Base-by-base conservation (phyloP, 1,140 invertebrate genomes). In the Popillia japonica region DNA sequence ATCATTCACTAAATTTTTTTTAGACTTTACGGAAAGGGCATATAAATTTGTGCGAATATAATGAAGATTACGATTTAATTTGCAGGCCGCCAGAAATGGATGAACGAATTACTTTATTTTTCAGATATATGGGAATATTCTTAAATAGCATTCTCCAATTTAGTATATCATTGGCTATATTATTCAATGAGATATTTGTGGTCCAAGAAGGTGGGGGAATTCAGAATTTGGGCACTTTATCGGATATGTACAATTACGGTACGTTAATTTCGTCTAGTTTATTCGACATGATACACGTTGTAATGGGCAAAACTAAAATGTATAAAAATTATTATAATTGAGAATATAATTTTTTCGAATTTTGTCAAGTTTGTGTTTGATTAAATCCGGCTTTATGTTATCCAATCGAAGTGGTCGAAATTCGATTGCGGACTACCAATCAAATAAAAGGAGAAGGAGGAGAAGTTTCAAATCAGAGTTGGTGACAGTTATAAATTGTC, bases 201-300 rank as follows among this genome's bases (percentile, higher is more conserved):
- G 34, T 22, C n/a, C 9, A 74, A 11, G 11, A 34, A 22, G 41
- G 41, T 0, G 72, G 27, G 0, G 72, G 34, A 8, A 40, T 74
- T 6, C 17, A 42, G n/a, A 74, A 74, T 42, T 74, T 74, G 40
- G 7, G 40, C 17, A 8, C 3, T 17, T 40, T 74, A 34, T 74
- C 72, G 0, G 72, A 74, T 74, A 74, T 74, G 72, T 74, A 74
- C 9, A 74, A 74, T 74, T 74, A 74, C 6, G 72, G 72, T n/a
- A 74, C 40, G 1, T 40, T 74, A 40, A 74, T 74, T 41, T 41
- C 72, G 0, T 41, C 40, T 0, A 20, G 14, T n/a, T 74, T 74
- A 34, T 23, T 74, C 11, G 72, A 74, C 41, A 41, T 74, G 34
- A n/a, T 44, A 11, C 9, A 44, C 22, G 17, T 74, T n/a, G 11